phyloP scores from a whole-genome alignment of 2,113 vertebrate species.

The Pontoporia blainvillei region DNA sequence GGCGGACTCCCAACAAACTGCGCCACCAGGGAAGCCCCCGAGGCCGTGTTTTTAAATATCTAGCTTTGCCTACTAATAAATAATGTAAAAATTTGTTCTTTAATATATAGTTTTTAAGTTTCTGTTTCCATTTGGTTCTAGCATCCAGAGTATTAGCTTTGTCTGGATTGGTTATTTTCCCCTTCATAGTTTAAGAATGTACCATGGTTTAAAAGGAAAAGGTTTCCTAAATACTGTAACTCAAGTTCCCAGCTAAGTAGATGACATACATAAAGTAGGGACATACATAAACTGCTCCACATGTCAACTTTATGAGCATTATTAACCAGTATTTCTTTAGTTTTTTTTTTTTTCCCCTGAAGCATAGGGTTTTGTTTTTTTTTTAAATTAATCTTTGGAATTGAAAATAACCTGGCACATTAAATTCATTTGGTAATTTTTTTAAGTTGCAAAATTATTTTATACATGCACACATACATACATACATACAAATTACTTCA shows the following conservation, averaged over 20 bases:
- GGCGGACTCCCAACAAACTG: too few species aligned
- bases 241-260: neutral
- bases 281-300: neutral
- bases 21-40: too few species aligned
- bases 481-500: neutral
- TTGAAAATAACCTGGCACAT: neutral
- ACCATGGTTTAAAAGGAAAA: neutral
- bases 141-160: neutral
- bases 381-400: neutral
- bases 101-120: neutral
- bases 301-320: neutral
- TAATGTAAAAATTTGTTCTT: neutral
- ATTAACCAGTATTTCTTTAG: neutral
- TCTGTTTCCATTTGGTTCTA: slow-evolving; percentile 1
- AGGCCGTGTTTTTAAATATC: slow-evolving; percentile 13
- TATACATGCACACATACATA: neutral
- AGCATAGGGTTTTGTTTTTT: neutral
- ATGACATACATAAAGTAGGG: neutral
- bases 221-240: neutral
- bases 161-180: neutral
- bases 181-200: slow-evolving; percentile 20
- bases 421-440: neutral
- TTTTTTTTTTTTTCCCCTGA: neutral
- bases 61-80: neutral
- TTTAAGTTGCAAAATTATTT: neutral